phyloP scores from a whole-genome alignment of 2,888 invertebrate species.

The Pilophorus perplexus region DNA sequence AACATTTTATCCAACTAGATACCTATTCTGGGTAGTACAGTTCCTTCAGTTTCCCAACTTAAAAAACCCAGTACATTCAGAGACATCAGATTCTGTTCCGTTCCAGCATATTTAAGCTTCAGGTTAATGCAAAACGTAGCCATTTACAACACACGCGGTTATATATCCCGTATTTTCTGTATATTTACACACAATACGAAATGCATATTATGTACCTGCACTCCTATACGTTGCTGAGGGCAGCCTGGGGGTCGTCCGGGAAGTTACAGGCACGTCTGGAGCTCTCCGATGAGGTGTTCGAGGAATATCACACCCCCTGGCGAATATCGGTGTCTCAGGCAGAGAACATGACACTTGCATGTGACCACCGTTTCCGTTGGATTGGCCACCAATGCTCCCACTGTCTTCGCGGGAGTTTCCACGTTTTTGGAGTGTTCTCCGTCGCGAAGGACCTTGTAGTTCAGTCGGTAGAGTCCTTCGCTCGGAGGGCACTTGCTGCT shows the following conservation, averaged over 20 bases:
- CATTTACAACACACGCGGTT: conserved; percentile 12
- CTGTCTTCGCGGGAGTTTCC: conserved; percentile 38
- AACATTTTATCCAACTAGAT: too few species aligned
- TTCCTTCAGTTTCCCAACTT: too few species aligned
- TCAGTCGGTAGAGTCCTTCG: conserved; percentile 73
- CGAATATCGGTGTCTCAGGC: conserved; percentile 86
- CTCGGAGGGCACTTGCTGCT: conserved; percentile 53
- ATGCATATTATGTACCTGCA: conserved; percentile 41
- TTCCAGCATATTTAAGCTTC: conserved; percentile 6
- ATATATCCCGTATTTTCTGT: background rate
- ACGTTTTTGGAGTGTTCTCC: conserved; percentile 57
- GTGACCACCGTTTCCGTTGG: conserved; percentile 56
- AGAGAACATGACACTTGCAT: conserved; percentile 81
- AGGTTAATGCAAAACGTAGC: conserved; percentile 3
- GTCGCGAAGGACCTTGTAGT: conserved; percentile 58
- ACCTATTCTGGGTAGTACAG: too few species aligned
- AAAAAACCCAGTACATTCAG: too few species aligned
- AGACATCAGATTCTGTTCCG: too few species aligned
- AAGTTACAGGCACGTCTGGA: conserved; percentile 59
- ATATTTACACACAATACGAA: too few species aligned
- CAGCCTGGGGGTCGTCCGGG: conserved; percentile 45
- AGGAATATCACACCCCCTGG: conserved; percentile 79
- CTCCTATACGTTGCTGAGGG: conserved; percentile 43
- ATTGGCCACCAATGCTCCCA: conserved; percentile 45
- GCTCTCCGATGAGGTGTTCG: conserved; percentile 73